These are phyloP conservation scores for Cardiocondyla obscurior DNA, from an alignment of 1,140 invertebrate genomes.

Conservation along the genomic window DNA sequence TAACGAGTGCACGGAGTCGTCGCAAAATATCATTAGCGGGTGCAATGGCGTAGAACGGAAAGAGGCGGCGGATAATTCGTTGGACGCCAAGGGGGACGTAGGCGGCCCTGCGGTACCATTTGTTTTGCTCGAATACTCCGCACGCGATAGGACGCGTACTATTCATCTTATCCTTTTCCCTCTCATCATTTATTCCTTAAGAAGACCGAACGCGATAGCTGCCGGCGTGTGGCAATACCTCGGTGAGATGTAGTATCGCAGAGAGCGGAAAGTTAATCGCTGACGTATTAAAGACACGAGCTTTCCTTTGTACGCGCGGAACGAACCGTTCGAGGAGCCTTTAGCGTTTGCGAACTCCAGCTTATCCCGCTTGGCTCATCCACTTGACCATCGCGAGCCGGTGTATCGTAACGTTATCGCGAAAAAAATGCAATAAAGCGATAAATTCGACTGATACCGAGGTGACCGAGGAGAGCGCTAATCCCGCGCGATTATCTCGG, in stretches of 20 bases:
- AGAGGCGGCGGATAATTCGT: conserved; percentile 67
- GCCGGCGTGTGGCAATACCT: conserved; percentile 56
- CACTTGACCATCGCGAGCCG: not conserved
- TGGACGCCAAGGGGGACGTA: conserved; percentile 66
- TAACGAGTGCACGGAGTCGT: conserved; percentile 57
- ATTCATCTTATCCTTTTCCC: conserved; percentile 68
- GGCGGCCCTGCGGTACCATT: conserved; percentile 69
- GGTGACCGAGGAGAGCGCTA: conserved; percentile 8
- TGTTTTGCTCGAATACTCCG: conserved; percentile 60
- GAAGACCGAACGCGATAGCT: conserved; percentile 49
- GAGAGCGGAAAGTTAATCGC: conserved; percentile 42
- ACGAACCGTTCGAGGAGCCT: conserved; percentile 10
- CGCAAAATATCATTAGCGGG: conserved; percentile 70
- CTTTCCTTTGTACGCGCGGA: conserved; percentile 10
- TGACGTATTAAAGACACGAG: conserved; percentile 26
- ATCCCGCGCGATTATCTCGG: conserved; percentile 20
- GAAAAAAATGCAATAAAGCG: conserved; percentile 24
- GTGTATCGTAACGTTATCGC: conserved; percentile 38
- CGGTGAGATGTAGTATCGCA: conserved; percentile 24
- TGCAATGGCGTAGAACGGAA: conserved; percentile 71
- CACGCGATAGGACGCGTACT: conserved; percentile 67
- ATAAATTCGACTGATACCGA: conserved; percentile 49
- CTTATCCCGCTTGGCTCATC: not conserved
- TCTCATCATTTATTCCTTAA: conserved; percentile 53
- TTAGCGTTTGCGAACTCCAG: not conserved